phyloP scores from a whole-genome alignment of 2,888 invertebrate species.

The Ectemnius cavifrons region DNA sequence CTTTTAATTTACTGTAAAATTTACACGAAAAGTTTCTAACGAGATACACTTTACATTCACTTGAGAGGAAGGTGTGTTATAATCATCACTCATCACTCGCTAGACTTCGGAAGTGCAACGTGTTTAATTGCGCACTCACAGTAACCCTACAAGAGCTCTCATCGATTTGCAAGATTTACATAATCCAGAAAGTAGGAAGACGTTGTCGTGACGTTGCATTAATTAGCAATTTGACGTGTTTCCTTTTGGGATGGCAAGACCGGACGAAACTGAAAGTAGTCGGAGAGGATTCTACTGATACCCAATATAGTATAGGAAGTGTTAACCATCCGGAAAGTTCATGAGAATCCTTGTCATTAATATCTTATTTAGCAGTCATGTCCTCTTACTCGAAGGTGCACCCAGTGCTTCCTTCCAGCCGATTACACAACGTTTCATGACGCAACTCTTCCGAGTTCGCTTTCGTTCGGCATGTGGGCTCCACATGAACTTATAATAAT shows the following conservation, averaged over 20 bases:
- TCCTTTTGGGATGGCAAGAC: neutral
- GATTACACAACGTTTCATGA: constrained; percentile 26
- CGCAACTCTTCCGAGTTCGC: constrained; percentile 19
- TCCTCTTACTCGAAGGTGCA: neutral
- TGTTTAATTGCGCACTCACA: too few species aligned
- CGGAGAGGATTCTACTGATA: constrained; percentile 13
- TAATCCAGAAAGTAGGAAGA: constrained; percentile 49
- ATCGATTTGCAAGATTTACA: constrained; percentile 21
- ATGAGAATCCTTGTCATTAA: neutral
- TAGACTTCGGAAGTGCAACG: too few species aligned
- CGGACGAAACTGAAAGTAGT: constrained; percentile 32
- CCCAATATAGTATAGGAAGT: constrained; percentile 7
- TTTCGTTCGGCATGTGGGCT: neutral
- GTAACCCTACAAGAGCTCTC: neutral
- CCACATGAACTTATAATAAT: too few species aligned
- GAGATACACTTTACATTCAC: too few species aligned
- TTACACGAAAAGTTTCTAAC: too few species aligned
- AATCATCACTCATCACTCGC: too few species aligned
- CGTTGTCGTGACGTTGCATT: constrained; percentile 29
- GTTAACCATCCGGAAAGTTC: neutral
- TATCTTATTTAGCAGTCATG: neutral
- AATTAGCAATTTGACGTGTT: constrained; percentile 26
- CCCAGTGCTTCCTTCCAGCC: neutral
- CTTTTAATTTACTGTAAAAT: too few species aligned
- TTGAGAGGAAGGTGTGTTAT: too few species aligned